Evolutionary conservation across 2,888 invertebrate species (phyloP).

Genomic region (Galerucella calmariensis): DNA sequence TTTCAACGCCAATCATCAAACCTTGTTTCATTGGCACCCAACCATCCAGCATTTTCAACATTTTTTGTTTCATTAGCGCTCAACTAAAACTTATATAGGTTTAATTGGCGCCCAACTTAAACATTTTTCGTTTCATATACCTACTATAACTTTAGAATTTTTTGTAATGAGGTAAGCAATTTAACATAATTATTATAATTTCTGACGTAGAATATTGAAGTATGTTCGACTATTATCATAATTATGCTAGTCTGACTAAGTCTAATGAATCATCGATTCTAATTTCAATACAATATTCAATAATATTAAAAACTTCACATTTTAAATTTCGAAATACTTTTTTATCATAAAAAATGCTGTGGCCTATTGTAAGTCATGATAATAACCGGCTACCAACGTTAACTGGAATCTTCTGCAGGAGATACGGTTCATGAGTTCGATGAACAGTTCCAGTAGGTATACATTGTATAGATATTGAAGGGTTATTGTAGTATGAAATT

Average conservation of each 20-base stretch:
- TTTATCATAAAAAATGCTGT: not conserved
- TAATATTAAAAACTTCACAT: not conserved
- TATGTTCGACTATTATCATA: too few species aligned
- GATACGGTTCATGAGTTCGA: conserved; percentile 9
- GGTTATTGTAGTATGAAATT: not conserved
- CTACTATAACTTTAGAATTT: not conserved
- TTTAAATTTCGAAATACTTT: not conserved
- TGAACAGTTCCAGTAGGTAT: not conserved
- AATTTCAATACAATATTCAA: not conserved
- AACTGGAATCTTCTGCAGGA: not conserved
- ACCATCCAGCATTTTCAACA: too few species aligned
- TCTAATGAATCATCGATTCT: not conserved
- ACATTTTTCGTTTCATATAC: too few species aligned
- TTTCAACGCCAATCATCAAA: too few species aligned
- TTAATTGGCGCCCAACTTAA: too few species aligned
- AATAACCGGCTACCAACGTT: not conserved
- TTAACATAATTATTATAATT: not conserved
- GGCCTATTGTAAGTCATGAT: not conserved
- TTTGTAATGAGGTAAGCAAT: not conserved
- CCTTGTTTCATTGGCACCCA: too few species aligned
- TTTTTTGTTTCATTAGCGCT: too few species aligned
- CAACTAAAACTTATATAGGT: too few species aligned
- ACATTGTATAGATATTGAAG: not conserved
- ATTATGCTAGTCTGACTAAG: not conserved
- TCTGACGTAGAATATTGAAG: not conserved